Conservation (phyloP, 2,888 invertebrate genomes). For the Ischnus inquisitorius region DNA sequence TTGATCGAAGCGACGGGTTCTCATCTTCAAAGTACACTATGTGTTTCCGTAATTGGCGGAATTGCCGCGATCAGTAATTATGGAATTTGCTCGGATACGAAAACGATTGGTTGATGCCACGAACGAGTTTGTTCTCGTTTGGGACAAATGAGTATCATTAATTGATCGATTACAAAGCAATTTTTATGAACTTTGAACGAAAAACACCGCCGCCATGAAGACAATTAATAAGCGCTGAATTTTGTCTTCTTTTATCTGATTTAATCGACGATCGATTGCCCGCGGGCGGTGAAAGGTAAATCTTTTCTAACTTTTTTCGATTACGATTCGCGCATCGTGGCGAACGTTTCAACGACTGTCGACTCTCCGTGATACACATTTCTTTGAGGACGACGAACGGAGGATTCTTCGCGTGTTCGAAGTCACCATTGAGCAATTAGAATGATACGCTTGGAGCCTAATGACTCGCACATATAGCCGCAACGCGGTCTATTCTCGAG, state of each 20-base stretch:
- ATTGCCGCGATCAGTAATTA: constrained; percentile 9
- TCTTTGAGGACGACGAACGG: not conserved
- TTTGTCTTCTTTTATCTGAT: not conserved
- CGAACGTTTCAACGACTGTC: no score
- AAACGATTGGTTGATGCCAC: not conserved
- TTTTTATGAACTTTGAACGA: no score
- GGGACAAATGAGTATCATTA: not conserved
- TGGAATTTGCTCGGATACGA: not conserved
- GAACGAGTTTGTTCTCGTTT: not conserved
- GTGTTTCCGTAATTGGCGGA: not conserved
- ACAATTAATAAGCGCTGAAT: not conserved
- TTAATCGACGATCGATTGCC: not conserved
- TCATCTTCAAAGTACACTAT: not conserved
- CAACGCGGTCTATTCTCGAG: constrained; percentile 51
- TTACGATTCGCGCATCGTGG: no score
- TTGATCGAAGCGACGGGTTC: constrained; percentile 29
- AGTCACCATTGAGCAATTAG: not conserved
- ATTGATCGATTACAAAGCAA: no score
- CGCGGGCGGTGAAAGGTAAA: not conserved
- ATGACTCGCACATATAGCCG: constrained; percentile 42
- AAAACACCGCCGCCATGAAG: not conserved
- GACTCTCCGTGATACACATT: no score
- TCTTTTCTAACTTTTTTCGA: not conserved
- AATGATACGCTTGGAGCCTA: constrained; percentile 14
- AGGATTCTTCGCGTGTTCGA: not conserved